Conservation (phyloP, 2,113 vertebrate species). For the Callipepla californica region DNA sequence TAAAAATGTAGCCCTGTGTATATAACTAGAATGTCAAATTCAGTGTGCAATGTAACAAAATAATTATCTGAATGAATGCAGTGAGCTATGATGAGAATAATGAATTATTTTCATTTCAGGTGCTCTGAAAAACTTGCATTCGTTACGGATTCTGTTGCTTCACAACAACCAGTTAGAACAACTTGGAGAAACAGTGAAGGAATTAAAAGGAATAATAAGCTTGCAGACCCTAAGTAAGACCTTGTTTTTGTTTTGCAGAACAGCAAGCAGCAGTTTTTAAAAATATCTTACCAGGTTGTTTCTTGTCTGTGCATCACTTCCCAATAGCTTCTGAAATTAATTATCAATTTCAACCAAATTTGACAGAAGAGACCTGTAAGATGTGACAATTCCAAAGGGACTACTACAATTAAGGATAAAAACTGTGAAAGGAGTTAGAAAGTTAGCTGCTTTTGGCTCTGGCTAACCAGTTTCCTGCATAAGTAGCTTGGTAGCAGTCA, state of each 20-base stretch:
- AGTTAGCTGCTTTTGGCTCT: slow-evolving; percentile 16
- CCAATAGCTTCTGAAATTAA: neutral
- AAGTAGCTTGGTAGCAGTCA: neutral
- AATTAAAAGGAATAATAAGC: slow-evolving; percentile 78
- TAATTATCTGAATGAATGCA: neutral
- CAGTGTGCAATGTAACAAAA: neutral
- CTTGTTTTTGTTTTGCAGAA: neutral
- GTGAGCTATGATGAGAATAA: neutral
- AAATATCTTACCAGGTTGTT: neutral
- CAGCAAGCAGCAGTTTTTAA: neutral
- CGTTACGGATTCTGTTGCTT: slow-evolving; percentile 76
- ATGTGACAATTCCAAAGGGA: neutral
- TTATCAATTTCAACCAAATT: slow-evolving; percentile 6
- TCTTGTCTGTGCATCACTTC: neutral
- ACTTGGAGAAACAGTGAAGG: slow-evolving; percentile 75
- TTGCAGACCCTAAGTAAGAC: slow-evolving; percentile 82
- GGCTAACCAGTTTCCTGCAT: neutral
- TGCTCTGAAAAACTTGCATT: slow-evolving; percentile 70
- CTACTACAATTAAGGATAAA: neutral
- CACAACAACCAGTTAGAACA: slow-evolving; percentile 80
- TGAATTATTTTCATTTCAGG: slow-evolving; percentile 64
- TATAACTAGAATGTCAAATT: neutral
- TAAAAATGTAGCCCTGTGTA: neutral
- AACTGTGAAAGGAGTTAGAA: neutral
- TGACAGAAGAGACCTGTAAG: neutral